Evolutionary conservation across 2,888 invertebrate genomes (phyloP).

Genomic region (Drosophila cognata): DNA sequence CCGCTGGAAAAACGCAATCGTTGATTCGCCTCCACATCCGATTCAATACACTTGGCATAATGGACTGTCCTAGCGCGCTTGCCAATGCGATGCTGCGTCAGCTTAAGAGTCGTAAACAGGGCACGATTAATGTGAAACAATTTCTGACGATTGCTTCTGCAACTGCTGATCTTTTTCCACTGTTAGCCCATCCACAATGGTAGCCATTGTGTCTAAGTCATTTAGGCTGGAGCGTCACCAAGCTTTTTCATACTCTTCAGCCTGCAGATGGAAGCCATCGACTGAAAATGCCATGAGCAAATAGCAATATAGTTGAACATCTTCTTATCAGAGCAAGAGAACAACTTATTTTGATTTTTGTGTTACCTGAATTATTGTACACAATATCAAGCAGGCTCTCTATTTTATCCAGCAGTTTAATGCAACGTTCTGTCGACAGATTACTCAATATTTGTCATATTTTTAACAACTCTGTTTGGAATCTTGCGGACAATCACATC

Average conservation of each 20-base stretch:
- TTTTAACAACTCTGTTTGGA: conserved; percentile 78
- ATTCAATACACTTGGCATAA: conserved; percentile 33
- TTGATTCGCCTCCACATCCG: too few relatives aligned
- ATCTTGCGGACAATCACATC: conserved; percentile 65
- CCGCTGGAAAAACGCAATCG: too few relatives aligned
- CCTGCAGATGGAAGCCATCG: conserved; percentile 9
- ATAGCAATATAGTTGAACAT: not conserved
- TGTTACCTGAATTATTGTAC: not conserved
- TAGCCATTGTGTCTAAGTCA: conserved; percentile 78
- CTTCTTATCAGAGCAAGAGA: not conserved
- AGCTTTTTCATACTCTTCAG: conserved; percentile 73
- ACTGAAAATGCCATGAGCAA: conserved; percentile 14
- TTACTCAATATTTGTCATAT: conserved; percentile 50
- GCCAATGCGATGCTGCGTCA: conserved; percentile 64
- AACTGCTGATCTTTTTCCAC: conserved; percentile 54
- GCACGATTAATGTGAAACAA: conserved; percentile 61
- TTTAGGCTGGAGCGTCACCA: conserved; percentile 76
- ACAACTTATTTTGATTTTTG: not conserved
- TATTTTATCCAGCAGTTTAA: not conserved
- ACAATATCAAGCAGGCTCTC: not conserved
- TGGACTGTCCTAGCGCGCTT: conserved; percentile 54
- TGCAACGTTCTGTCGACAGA: not conserved
- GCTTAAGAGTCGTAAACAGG: conserved; percentile 61
- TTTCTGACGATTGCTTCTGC: conserved; percentile 39
- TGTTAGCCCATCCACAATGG: conserved; percentile 61